phyloP scores from a whole-genome alignment of 2,797 vertebrate species.

The Malacoraja senta region DNA sequence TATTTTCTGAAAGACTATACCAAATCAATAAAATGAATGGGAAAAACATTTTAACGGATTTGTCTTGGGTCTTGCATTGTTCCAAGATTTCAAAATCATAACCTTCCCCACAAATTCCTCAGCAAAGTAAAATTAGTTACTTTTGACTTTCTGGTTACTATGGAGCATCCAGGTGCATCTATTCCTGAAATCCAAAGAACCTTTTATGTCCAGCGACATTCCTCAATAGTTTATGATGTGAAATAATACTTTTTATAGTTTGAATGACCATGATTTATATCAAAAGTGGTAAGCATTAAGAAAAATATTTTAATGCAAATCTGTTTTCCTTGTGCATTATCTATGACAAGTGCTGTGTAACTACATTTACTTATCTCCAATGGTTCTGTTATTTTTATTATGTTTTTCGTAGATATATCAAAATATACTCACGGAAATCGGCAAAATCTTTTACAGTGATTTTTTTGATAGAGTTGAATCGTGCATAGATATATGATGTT shows the following conservation, averaged over 20 bases:
- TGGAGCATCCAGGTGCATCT: background rate
- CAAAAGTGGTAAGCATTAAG: background rate
- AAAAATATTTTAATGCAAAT: conserved; percentile 5
- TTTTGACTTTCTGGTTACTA: background rate
- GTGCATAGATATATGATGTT: conserved; percentile 85
- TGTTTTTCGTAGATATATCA: conserved; percentile 13
- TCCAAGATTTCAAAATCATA: background rate
- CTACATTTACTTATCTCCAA: too few relatives aligned
- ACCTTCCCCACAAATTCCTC: background rate
- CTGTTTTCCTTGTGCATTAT: background rate
- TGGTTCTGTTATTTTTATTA: background rate
- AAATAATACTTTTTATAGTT: background rate
- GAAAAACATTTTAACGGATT: background rate
- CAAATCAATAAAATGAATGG: background rate
- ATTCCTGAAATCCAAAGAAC: background rate
- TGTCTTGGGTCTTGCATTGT: background rate
- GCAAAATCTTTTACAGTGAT: conserved; percentile 79
- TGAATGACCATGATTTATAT: background rate
- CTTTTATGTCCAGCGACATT: background rate
- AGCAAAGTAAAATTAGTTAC: background rate
- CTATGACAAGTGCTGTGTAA: background rate
- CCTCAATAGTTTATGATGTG: background rate
- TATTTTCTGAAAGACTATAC: background rate
- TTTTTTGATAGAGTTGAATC: conserved; percentile 92
- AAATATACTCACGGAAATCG: conserved; percentile 71